Conservation (phyloP, 2,888 invertebrate species). For the Eupeodes latifasciatus region DNA sequence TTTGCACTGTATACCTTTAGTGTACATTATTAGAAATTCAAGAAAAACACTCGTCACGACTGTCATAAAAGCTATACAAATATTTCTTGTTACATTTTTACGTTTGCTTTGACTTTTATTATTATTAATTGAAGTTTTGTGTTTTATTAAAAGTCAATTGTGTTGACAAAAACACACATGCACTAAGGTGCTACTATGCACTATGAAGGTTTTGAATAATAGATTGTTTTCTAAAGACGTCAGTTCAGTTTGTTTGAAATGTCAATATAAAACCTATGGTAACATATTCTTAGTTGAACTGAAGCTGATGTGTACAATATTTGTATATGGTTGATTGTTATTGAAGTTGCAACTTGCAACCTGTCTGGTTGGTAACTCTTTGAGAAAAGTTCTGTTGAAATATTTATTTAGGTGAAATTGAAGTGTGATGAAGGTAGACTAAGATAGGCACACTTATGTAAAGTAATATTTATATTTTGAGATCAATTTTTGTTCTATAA, state of each 20-base stretch:
- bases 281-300: background rate
- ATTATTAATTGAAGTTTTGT: constrained; percentile 3
- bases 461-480: no score
- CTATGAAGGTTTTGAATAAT: constrained; percentile 5
- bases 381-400: constrained; percentile 13
- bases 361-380: background rate
- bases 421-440: no score
- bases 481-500: no score
- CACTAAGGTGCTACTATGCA: background rate
- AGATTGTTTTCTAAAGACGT: background rate
- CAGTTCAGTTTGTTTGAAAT: background rate
- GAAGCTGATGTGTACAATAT: background rate
- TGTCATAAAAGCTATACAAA: constrained; percentile 4
- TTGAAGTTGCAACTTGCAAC: background rate
- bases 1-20: background rate
- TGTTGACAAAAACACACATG: background rate
- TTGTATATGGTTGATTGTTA: background rate
- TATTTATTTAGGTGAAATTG: constrained; percentile 9
- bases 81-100: background rate
- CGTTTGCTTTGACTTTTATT: constrained; percentile 2
- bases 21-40: background rate
- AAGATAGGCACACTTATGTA: no score
- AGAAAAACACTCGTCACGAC: background rate
- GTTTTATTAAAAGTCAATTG: constrained; percentile 1
- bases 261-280: background rate